Evolutionary conservation across 2,888 invertebrate species (phyloP).

Genomic region (Pycnomerus fuliginosus): DNA sequence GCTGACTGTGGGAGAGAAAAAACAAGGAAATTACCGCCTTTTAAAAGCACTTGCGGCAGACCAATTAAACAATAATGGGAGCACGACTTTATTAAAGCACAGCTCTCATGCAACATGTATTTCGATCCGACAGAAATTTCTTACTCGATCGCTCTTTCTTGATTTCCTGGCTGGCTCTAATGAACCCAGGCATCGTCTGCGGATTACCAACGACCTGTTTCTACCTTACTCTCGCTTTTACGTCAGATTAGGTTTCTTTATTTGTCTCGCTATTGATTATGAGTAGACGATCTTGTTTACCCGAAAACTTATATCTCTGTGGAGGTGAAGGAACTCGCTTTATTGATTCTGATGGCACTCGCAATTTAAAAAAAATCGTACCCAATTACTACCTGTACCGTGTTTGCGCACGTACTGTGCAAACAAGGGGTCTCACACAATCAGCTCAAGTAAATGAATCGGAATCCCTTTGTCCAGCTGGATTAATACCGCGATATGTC

Average conservation of each 20-base stretch:
- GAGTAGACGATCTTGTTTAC: slow-evolving; percentile 22
- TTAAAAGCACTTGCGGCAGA: slow-evolving; percentile 8
- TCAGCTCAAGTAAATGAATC: slow-evolving; percentile 42
- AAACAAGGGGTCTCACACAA: slow-evolving; percentile 41
- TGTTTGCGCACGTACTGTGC: slow-evolving; percentile 36
- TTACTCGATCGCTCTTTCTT: slow-evolving; percentile 1
- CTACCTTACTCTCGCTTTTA: slow-evolving; percentile 31
- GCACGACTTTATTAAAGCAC: slow-evolving; percentile 4
- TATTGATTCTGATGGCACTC: slow-evolving; percentile 9
- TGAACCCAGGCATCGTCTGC: slow-evolving; percentile 45
- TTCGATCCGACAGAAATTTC: background rate
- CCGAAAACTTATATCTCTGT: slow-evolving; percentile 5
- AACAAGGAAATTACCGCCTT: slow-evolving; percentile 12
- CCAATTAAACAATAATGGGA: slow-evolving; percentile 13
- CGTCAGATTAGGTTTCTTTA: slow-evolving; percentile 39
- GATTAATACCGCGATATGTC: too few relatives aligned
- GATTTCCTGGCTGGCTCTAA: slow-evolving; percentile 34
- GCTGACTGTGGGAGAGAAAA: too few relatives aligned
- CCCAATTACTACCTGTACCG: slow-evolving; percentile 38
- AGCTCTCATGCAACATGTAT: background rate
- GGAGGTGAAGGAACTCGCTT: slow-evolving; percentile 16
- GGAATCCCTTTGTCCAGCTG: slow-evolving; percentile 42
- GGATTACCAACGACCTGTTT: slow-evolving; percentile 43
- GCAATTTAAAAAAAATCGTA: background rate
- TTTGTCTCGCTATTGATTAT: slow-evolving; percentile 39